Base-by-base conservation (phyloP, 2,113 vertebrate species). In the Struthidea cinerea region DNA sequence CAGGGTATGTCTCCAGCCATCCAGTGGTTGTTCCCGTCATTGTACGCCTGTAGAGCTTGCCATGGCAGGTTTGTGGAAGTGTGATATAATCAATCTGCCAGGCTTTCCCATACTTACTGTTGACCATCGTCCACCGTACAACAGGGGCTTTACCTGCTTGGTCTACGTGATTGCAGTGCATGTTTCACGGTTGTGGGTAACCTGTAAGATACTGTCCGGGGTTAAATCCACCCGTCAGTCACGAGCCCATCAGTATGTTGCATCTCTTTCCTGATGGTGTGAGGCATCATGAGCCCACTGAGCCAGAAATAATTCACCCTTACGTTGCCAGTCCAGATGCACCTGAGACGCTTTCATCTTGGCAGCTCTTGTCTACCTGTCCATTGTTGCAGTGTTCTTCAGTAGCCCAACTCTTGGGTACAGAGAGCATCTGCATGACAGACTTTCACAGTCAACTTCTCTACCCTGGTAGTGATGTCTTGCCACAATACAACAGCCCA, bases 51-150 rank as follows among this genome's bases (percentile, higher is more conserved):
- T 52, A 44, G 37, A 52, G 33, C 28, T 53, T 78, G 18, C 46
- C 10, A 1, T 55, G n/a, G 28, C 4, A 2, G 33, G 6, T 46
- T 53, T 69, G 23, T 53, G 23, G 39, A 23, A 87, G n/a, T 37
- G 22, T 46, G 55, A 30, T 46, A 13, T 2, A 46, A 46, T 61
- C 39, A 33, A 0, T 28, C 27, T 46, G 33, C 39, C 47, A n/a
- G 33, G 23, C 47, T 39, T 69, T 16, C 19, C 19, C 50, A 1
- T n/a, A 7, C 22, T 73, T 53, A 6, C 1, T 69, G 46, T 16
- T 18, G 19, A 22, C 55, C 19, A 7, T 46, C 0, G 0, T 59
- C 27, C 21, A 22, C 53, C 0, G 0, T n/a, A 33, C 15, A 44
- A 8, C 18, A 33, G 11, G 10, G 28, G 18, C 33, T 68, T 37